These are phyloP conservation scores for Labeo calbasu DNA, from an alignment of 2,797 vertebrate species.

Conservation along the genomic window DNA sequence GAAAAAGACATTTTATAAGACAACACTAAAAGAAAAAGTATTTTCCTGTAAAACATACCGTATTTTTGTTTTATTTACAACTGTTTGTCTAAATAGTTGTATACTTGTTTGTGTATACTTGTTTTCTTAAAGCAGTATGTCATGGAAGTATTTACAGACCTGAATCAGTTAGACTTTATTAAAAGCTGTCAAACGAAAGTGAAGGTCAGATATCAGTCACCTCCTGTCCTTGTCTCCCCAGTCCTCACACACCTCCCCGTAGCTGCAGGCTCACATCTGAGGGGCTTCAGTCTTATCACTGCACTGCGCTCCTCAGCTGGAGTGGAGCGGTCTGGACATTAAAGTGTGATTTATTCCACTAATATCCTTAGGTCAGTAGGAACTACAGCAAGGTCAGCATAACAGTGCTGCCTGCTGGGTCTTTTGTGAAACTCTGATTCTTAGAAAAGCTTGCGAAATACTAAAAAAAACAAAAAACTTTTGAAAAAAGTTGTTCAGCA, in stretches of 20 bases:
- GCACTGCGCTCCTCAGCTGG: constrained; percentile 40
- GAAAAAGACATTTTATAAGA: too few species aligned
- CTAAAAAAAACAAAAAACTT: constrained; percentile 25
- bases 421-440: constrained; percentile 44
- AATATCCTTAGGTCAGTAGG: constrained; percentile 62
- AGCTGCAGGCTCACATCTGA: constrained; percentile 40
- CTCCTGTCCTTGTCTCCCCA: constrained; percentile 6
- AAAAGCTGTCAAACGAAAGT: constrained; percentile 49
- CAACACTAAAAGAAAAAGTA: too few species aligned
- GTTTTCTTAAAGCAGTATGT: constrained; percentile 18
- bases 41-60: too few species aligned
- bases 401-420: constrained; percentile 55
- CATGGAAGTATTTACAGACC: constrained; percentile 37
- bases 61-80: too few species aligned
- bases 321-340: constrained; percentile 55
- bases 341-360: constrained; percentile 64
- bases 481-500: neutral
- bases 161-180: constrained; percentile 46
- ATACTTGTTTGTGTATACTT: neutral
- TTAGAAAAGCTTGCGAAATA: constrained; percentile 22
- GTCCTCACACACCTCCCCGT: neutral
- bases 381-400: constrained; percentile 61
- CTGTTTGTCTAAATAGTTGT: too few species aligned
- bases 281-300: constrained; percentile 48
- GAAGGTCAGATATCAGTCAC: constrained; percentile 48